Conservation (phyloP, 2,888 invertebrate genomes). For the Nipponacmea schrenckii region DNA sequence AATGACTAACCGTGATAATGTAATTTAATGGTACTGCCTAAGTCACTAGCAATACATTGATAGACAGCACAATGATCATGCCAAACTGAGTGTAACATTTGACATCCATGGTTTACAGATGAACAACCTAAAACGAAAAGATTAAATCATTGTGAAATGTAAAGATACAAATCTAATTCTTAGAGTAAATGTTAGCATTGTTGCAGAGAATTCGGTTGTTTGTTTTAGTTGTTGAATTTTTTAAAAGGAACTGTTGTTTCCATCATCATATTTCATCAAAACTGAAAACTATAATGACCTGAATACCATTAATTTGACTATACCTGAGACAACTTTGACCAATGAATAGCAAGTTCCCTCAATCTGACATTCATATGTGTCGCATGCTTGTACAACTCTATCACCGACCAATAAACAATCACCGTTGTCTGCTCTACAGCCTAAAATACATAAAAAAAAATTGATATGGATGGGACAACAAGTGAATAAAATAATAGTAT, state of each 20-base stretch:
- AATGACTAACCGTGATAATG: slow-evolving; percentile 14
- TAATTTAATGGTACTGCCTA: background rate
- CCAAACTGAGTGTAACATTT: slow-evolving; percentile 19
- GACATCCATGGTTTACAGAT: slow-evolving; percentile 7
- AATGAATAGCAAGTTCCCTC: slow-evolving; percentile 16
- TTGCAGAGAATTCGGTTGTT: too few species aligned
- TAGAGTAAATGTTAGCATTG: too few species aligned
- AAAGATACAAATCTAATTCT: too few species aligned
- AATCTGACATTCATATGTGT: slow-evolving; percentile 21
- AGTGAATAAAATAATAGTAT: too few species aligned
- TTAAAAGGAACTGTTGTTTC: too few species aligned
- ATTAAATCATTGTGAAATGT: too few species aligned
- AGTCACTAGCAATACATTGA: slow-evolving; percentile 11
- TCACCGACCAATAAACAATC: slow-evolving; percentile 16
- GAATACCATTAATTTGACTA: too few species aligned
- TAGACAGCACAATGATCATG: slow-evolving; percentile 19
- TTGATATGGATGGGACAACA: background rate
- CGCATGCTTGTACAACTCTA: slow-evolving; percentile 9
- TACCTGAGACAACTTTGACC: slow-evolving; percentile 15
- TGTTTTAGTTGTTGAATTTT: too few species aligned
- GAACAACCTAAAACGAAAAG: too few species aligned
- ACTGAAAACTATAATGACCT: too few species aligned
- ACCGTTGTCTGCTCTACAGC: slow-evolving; percentile 10
- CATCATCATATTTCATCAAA: too few species aligned
- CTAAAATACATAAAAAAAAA: background rate